Evolutionary conservation across 1,140 invertebrate species (phyloP), one percentile per base, ranked within the genome.

Genomic region (Drosophila repletoides): DNA sequence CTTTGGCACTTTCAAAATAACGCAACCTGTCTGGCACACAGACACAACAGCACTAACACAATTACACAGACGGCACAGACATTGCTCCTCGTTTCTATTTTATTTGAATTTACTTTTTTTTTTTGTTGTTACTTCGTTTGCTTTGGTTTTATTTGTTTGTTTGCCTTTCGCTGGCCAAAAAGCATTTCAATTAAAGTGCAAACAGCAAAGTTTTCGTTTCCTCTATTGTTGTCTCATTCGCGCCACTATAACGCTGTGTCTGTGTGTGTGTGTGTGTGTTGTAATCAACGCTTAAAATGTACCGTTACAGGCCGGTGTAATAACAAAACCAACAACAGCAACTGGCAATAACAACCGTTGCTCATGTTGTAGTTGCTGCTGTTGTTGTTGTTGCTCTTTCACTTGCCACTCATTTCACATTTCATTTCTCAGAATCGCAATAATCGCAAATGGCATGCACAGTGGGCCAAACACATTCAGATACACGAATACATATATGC

Each of bases 181-280:
- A 59, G 67, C 63, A 45, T 71, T 83, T 65, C 65, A 77, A 83
- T 84, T 83, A 79, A 84, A 83, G 55, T 64, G 74, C 75, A 67
- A 45, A 53, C 48, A 55, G n/a, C n/a, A n/a, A n/a, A 77, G 61
- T 59, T 72, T 83, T 65, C 21, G 56, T 64, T 83, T 84, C 79
- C 74, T 83, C 34, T 70, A 65, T 43, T 21, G 36, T 22, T 51
- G 41, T 63, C 69, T 70, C 71, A 14, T 22, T 49, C 55, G 31
- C 64, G 38, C 74, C 36, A 19, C 29, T 53, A 28, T 26, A 7
- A 28, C 45, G 38, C 10, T 21, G 15, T 51, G 14, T 41, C 22
- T 38, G 28, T 65, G 21, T 28, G 15, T 21, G 24, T 43, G 12
- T 29, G 12, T 46, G 24, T 70, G 43, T 81, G 67, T 76, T 80